Evolutionary conservation across 2,797 vertebrate species (phyloP), one percentile per base, ranked within the genome.

Genomic region (Pseudochirops cupreus): DNA sequence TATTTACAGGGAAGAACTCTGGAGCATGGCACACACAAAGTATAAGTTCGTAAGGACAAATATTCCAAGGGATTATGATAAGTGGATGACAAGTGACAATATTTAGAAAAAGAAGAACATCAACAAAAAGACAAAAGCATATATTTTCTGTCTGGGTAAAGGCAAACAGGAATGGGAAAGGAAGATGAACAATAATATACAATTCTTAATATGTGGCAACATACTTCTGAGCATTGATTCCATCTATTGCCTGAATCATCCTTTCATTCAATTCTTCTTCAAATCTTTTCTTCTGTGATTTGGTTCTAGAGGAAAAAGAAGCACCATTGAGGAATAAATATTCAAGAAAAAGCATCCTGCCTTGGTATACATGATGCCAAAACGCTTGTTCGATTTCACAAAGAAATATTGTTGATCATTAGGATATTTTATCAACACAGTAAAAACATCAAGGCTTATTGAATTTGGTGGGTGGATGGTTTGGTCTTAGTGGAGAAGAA

Each of bases 141-240:
- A 12, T 87, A 50, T 50, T 87, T 87, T 87, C 24, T 46, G 18
- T 87, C 2, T 50, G 74, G 39, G 21, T 46, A 12, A 50, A 87
- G 74, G 21, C 28, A 82, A 93, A 56, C 0, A 90, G 54, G 12
- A 3, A 95, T 33, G 95, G 31, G 91, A 94, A 91, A n/a, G 62
- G 39, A 90, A 96, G 39, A 54, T 46, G 26, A 67, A 33, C 12
- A 56, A 0, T 54, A 55, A 56, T 7, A 5, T 14, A 91, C 82
- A n/a, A 28, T 26, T 39, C n/a, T 74, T 28, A 90, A 33, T 53
- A 94, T 21, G 82, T 91, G 39, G 39, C 21, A 87, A 95, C 99
- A 97, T 98, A 99, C 99, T 99, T 99, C 97, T 99, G 99, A 57
- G 99, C 99, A 96, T 99, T 99, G 98, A 99, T 99, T 92, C 99